A percentile compares a stretch with the other conserved stretches of the same genome.
Evolutionary conservation across 2,113 vertebrate genomes (phyloP).

Genomic region (Ibidorhyncha struthersii): DNA sequence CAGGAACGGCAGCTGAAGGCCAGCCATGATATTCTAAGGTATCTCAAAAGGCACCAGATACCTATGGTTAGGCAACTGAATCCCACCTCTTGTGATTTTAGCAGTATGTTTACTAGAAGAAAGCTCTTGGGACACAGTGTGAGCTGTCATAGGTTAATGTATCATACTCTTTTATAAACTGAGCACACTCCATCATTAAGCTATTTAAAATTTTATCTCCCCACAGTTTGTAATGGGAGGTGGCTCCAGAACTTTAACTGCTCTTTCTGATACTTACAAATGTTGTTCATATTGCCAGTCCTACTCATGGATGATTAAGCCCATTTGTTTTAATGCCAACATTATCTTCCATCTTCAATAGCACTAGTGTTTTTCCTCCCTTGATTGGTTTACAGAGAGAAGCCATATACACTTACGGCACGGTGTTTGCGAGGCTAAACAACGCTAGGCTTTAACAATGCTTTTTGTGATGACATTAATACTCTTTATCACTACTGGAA

Average conservation of each 20-base stretch:
- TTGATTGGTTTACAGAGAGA: neutral
- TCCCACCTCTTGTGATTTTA: neutral
- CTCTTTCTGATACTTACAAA: neutral
- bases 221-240: neutral
- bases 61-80: neutral
- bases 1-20: neutral
- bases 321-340: neutral
- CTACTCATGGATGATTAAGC: neutral
- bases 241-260: neutral
- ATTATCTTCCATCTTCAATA: neutral
- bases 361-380: neutral
- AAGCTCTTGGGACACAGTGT: neutral
- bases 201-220: neutral
- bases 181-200: neutral
- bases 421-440: neutral
- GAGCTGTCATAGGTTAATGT: neutral
- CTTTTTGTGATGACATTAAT: neutral
- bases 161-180: neutral
- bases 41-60: neutral
- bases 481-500: neutral
- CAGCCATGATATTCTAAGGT: neutral
- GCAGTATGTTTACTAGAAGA: neutral
- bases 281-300: neutral
- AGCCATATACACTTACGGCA: neutral
- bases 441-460: neutral